Base-by-base conservation (phyloP, 2,797 vertebrate genomes). In the Aplochiton taeniatus region DNA sequence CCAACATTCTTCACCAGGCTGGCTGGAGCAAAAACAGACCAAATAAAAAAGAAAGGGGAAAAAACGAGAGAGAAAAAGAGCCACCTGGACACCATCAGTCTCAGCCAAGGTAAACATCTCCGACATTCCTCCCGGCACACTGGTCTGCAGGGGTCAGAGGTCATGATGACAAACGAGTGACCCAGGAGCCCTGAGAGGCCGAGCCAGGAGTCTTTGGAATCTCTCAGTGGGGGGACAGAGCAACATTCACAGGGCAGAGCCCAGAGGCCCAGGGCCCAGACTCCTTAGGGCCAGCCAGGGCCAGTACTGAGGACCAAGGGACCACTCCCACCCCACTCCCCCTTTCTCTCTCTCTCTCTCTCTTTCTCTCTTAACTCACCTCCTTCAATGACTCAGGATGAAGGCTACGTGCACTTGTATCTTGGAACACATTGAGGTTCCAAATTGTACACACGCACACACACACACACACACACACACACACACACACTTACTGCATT, bases 71-170 rank as follows among this genome's bases (percentile, higher is more conserved):
- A 70, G 62, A 56, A 53, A 78, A 65, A 73, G 71, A 84, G 92
- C 93, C 95, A 98, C 96, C 96, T 98, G 97, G 95, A 95, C 89
- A 94, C 94, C 91, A 98, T 98, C 96, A 96, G 94, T 96, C 95
- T 96, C 91, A 88, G 85, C 82, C 85, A 94, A 94, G 93, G 89
- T 98, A 98, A 98, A 98, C 95, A 98, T 93, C 91, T 90, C 90
- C 93, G 92, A 95, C 96, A 98, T 95, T 92, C 94, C 94, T 93
- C 89, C 92, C 89, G 80, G 93, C 94, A 93, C 92, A 90, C 94
- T 94, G 94, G 94, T 91, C 95, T 93, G 91, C 91, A 93, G 90
- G 91, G 95, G 94, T 97, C 94, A 93, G 88, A 93, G 96, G 95
- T 98, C 96, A 95, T 89, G 86, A 87, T 94, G 92, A 94, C 93